A percentile compares a stretch with the other conserved stretches of the same genome.
These are phyloP conservation scores for Altica lythri DNA, from an alignment of 2,888 invertebrate species.

Conservation along the genomic window DNA sequence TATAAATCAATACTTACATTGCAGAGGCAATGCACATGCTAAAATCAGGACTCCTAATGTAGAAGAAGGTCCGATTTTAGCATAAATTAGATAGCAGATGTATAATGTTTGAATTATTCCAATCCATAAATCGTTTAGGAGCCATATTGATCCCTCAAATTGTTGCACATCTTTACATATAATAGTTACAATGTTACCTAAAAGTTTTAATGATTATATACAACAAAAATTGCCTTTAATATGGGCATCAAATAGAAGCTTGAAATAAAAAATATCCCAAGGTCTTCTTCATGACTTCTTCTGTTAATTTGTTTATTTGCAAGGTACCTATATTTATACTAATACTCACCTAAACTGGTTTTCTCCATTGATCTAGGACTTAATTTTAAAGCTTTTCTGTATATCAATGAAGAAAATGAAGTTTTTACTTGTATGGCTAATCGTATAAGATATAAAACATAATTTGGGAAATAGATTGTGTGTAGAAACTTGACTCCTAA, in stretches of 20 bases:
- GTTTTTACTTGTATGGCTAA: constrained; percentile 81
- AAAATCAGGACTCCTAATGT: constrained; percentile 61
- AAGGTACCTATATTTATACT: too few species aligned
- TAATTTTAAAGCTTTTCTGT: constrained; percentile 54
- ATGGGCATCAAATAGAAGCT: not conserved
- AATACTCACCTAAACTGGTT: constrained; percentile 38
- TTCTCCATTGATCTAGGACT: constrained; percentile 38
- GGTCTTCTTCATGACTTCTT: too few species aligned
- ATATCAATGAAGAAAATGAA: constrained; percentile 80
- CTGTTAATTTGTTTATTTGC: too few species aligned
- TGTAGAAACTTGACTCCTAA: constrained; percentile 67
- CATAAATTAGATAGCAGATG: constrained; percentile 77
- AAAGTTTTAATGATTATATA: constrained; percentile 1
- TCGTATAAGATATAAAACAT: constrained; percentile 72
- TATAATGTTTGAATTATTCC: constrained; percentile 82
- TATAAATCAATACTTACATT: constrained; percentile 33
- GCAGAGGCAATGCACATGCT: constrained; percentile 41
- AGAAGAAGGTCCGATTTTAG: constrained; percentile 60
- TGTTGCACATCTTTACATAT: constrained; percentile 91
- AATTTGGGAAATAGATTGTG: constrained; percentile 73
- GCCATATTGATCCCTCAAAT: constrained; percentile 84
- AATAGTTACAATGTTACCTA: constrained; percentile 77
- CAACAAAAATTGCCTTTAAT: not conserved
- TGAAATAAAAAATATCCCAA: too few species aligned
- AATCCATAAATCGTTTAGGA: constrained; percentile 89